Evolutionary conservation across 2,113 vertebrate species (phyloP), one percentile per base, ranked within the genome.

Genomic region (Engraulis encrasicolus): DNA sequence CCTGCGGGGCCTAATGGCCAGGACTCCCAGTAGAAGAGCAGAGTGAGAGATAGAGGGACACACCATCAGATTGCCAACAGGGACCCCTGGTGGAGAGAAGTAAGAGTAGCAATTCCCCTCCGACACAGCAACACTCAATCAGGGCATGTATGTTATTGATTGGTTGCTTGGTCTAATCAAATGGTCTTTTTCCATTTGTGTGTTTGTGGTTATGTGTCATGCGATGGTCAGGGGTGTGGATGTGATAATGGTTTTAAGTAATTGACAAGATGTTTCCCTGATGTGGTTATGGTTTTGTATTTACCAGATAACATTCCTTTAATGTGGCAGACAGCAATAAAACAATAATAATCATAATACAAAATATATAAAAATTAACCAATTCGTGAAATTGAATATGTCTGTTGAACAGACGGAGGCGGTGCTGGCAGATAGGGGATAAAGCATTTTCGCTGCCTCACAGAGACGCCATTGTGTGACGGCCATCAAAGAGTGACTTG

Each of bases 401-500:
- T 34, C 66, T 14, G 27, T 23, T 31, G 27, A 74, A 36, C 27
- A 34, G 66, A 74, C 66, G 31, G 1, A 12, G 27, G 23, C 6
- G n/a, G n/a, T n/a, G n/a, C 82, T 81, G 15, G 86, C 80, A 86
- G 80, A 86, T 79, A 83, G 74, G 40, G 85, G 86, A 79, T 49
- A 83, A 79, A 83, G 81, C n/a, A n/a, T n/a, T n/a, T n/a, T n/a
- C n/a, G n/a, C 81, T 85, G 85, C 88, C 82, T 90, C 81, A 94
- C 92, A 94, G 90, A 93, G 91, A 88, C 88, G 82, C 85, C 88
- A 94, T 94, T 95, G 94, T 95, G 87, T 89, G 86, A 17, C 54
- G 87, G 58, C 80, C 88, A 93, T 94, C 92, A 95, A 94, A 94
- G 94, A 89, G 88, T 90, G 90, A 93, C 87, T 90, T 94, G 93